Base-by-base conservation (phyloP, 2,797 vertebrate species). In the Lacerta viridis region DNA sequence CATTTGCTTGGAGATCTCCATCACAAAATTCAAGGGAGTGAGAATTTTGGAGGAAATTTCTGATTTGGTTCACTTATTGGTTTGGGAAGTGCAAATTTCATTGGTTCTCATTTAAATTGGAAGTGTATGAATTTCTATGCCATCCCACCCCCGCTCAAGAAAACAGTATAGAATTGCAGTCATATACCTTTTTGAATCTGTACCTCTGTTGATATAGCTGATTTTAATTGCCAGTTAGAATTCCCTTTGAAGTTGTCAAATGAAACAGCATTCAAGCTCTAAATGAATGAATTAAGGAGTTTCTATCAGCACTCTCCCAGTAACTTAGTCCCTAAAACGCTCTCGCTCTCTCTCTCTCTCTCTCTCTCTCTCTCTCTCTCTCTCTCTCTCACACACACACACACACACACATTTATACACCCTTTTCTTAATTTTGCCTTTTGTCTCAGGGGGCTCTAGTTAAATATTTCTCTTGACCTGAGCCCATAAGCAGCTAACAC, bases 401-500 rank as follows among this genome's bases (percentile, higher is more conserved):
- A 92, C 75, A 75, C 86, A 78, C 93, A 74, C 36, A 36, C 17
- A 46, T 15, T 55, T 59, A 84, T 25, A 84, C 25, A 29, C 29
- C 77, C 71, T 76, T 69, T 89, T 41, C 84, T 85, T 89, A 85
- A 85, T 81, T 93, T 87, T 92, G 43, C 89, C 84, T 94, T 97
- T 97, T 95, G 94, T 96, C 95, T 93, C 95, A 64, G 85, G 96
- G 94, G 94, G 96, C 84, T 71, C 92, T 89, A 59, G 89, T 91
- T 95, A 97, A 96, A 96, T 94, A 95, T 95, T 96, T 96, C 93
- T 96, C 93, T 92, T 95, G 94, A 94, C 92, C 95, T 86, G 83
- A 87, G 88, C 84, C 96, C 87, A 94, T 93, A 87, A 72, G 5
- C 85, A 92, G 90, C 85, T 93, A 92, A 94, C 94, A 97, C 95